Conservation (phyloP, 2,113 vertebrate genomes). For the Phylloscopus trochiloides region DNA sequence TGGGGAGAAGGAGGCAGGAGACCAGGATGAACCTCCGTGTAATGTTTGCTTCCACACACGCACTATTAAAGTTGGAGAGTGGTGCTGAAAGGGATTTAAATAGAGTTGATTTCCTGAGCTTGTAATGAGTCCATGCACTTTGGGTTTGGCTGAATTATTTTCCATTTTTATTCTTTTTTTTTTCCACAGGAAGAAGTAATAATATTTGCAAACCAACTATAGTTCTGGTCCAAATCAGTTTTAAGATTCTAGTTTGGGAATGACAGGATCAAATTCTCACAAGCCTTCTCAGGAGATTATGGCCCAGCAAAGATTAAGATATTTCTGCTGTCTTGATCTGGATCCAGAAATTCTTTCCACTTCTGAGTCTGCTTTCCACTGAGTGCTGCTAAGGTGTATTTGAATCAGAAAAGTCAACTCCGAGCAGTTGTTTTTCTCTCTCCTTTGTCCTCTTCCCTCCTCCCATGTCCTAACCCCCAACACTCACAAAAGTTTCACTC, state of each 20-base stretch:
- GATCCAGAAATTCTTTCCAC: constrained; percentile 56
- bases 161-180: constrained; percentile 5
- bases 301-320: constrained; percentile 23
- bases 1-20: background rate
- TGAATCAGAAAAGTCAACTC: background rate
- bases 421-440: constrained; percentile 18
- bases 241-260: constrained; percentile 38
- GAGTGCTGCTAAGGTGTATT: constrained; percentile 49
- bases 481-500: background rate
- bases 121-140: constrained; percentile 52
- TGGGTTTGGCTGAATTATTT: constrained; percentile 53
- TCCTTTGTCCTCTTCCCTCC: constrained; percentile 9
- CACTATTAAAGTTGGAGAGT: constrained; percentile 27
- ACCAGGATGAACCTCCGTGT: background rate
- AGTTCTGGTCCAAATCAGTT: constrained; percentile 41
- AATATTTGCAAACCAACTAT: constrained; percentile 21
- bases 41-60: background rate
- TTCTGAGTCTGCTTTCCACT: constrained; percentile 26
- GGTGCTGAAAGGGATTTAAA: constrained; percentile 51
- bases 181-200: constrained; percentile 42
- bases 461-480: background rate
- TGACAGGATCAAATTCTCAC: constrained; percentile 59
- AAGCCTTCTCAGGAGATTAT: constrained; percentile 33
- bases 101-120: constrained; percentile 52
- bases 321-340: constrained; percentile 36